Evolutionary conservation across 2,113 vertebrate species (phyloP).

Genomic region (Leucopternis melanops): DNA sequence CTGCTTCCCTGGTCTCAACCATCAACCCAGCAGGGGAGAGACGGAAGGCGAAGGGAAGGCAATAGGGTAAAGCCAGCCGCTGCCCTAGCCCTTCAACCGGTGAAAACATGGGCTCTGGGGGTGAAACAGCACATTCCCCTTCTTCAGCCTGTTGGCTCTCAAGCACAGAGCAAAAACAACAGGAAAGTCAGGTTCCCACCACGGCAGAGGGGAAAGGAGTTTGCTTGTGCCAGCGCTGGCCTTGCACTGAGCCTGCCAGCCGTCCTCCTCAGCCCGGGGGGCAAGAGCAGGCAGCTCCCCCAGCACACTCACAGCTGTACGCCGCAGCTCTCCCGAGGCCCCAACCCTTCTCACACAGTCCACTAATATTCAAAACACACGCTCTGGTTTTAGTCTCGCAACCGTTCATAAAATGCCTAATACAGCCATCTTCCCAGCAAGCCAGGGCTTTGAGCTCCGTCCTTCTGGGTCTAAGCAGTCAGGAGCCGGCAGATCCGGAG

Average conservation of each 20-base stretch:
- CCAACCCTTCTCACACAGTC: background rate
- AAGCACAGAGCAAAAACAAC: background rate
- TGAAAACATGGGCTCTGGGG: background rate
- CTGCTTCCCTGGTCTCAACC: background rate
- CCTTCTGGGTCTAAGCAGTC: background rate
- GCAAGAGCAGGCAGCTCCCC: background rate
- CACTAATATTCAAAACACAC: background rate
- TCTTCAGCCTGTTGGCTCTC: background rate
- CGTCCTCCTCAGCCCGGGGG: background rate
- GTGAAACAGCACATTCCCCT: rapidly evolving
- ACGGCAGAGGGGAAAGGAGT: too few relatives aligned
- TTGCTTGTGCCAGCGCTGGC: background rate
- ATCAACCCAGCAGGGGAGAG: background rate
- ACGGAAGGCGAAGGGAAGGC: background rate
- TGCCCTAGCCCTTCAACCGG: too few relatives aligned
- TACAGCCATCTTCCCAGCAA: rapidly evolving
- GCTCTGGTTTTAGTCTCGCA: background rate
- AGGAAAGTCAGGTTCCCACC: background rate
- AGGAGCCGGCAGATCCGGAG: background rate
- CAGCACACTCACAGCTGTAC: too few relatives aligned
- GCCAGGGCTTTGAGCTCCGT: background rate
- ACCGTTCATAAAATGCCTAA: rapidly evolving
- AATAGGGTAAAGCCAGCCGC: background rate
- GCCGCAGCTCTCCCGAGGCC: background rate
- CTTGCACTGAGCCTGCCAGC: background rate